Conservation (phyloP, 2,113 vertebrate species). For the Girardinichthys multiradiatus region DNA sequence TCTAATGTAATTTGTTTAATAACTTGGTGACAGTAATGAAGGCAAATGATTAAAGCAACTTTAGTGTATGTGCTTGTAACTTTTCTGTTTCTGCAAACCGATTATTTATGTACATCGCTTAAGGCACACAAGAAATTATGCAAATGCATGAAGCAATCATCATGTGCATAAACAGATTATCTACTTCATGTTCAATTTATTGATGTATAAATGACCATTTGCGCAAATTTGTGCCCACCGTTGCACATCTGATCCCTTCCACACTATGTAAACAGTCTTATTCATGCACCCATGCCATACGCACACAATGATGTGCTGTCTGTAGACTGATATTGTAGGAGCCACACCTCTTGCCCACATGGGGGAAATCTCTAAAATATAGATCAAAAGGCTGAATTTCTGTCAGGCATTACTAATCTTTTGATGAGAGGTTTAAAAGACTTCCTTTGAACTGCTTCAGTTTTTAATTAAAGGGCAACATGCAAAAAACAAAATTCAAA, state of each 20-base stretch:
- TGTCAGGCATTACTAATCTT: constrained; percentile 66
- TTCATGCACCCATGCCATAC: constrained; percentile 6
- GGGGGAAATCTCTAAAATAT: constrained; percentile 63
- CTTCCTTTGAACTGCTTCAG: constrained; percentile 53
- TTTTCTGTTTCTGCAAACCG: constrained; percentile 23
- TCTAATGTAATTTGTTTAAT: constrained; percentile 15
- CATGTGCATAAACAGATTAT: constrained; percentile 13
- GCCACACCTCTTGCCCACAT: constrained; percentile 54
- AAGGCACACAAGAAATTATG: constrained; percentile 11
- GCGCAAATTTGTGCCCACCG: constrained; percentile 3
- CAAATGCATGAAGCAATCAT: constrained; percentile 17
- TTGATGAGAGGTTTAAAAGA: constrained; percentile 62
- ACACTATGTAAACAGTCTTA: constrained; percentile 23
- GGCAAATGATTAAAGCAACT: constrained; percentile 22
- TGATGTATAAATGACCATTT: constrained; percentile 35
- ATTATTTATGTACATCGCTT: constrained; percentile 12
- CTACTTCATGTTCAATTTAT: constrained; percentile 20
- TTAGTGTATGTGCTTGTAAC: constrained; percentile 13
- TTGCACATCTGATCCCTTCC: constrained; percentile 50
- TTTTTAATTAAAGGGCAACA: constrained; percentile 70
- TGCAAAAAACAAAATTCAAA: constrained; percentile 46
- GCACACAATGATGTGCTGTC: constrained; percentile 17
- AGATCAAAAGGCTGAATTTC: constrained; percentile 63
- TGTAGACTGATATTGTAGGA: constrained; percentile 20
- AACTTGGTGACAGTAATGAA: constrained; percentile 7